Conservation (phyloP, 2,797 vertebrate genomes). For the Labroides dimidiatus region DNA sequence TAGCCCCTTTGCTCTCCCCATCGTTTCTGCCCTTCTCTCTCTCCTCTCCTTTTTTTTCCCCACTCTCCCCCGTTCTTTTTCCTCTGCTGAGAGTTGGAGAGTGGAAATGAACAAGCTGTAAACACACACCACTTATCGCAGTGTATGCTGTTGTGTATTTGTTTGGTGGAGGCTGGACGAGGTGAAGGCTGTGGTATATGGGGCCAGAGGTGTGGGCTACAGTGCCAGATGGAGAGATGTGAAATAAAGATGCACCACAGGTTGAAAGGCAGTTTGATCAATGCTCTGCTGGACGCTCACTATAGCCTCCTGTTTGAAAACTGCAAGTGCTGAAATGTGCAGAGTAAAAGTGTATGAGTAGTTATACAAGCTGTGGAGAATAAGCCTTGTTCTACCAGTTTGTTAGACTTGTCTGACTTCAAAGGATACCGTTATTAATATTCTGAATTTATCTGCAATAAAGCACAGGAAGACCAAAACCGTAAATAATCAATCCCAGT, state of each 20-base stretch:
- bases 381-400: neutral
- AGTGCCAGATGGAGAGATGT: slow-evolving; percentile 59
- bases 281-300: slow-evolving; percentile 48
- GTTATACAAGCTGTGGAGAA: too few relatives aligned
- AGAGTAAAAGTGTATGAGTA: slow-evolving; percentile 13
- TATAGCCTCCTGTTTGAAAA: slow-evolving; percentile 46
- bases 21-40: slow-evolving; percentile 68
- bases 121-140: slow-evolving; percentile 89
- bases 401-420: neutral
- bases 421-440: slow-evolving; percentile 13
- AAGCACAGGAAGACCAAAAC: slow-evolving; percentile 17
- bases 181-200: slow-evolving; percentile 68
- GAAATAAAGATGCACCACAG: slow-evolving; percentile 70
- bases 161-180: slow-evolving; percentile 61
- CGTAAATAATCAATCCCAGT: neutral
- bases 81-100: slow-evolving; percentile 87
- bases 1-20: slow-evolving; percentile 78
- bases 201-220: slow-evolving; percentile 67
- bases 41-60: slow-evolving; percentile 39
- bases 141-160: slow-evolving; percentile 81
- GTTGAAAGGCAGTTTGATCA: slow-evolving; percentile 74
- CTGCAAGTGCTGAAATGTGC: slow-evolving; percentile 37
- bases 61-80: slow-evolving; percentile 77
- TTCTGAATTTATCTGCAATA: slow-evolving; percentile 10
- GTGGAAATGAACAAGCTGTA: slow-evolving; percentile 92